Base-by-base conservation (phyloP, 1,140 invertebrate genomes). In the Drosophila pandora region DNA sequence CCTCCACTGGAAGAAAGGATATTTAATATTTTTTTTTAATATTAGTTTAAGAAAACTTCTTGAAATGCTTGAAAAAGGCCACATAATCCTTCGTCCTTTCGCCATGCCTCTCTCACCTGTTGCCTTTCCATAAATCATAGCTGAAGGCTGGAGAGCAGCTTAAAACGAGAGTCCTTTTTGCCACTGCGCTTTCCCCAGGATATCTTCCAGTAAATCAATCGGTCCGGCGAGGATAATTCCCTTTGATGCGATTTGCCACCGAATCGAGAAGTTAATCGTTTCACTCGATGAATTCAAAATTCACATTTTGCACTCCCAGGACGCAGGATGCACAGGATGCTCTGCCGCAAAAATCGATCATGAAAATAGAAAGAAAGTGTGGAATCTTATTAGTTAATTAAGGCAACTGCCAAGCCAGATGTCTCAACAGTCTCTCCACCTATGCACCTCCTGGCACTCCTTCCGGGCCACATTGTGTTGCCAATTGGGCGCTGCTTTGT, bases 121-220 rank as follows among this genome's bases (percentile, higher is more conserved):
- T 70, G 54, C 70, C 48, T n/a, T 22, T 22, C 47, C 60, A 82
- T 83, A 83, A 83, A 83, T 83, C 76, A 82, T 78, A 64, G 65
- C 48, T 56, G 73, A 81, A 32, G 30, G 7, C 73, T 55, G 65
- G 10, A 39, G 41, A 49, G 64, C 17, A 57, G 67, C 67, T 69
- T 68, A 69, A 69, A 57, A 49, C 30, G 34, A 25, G 34, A 43
- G 21, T 3, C 25, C 37, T 39, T 13, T 21, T 22, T 9, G 23
- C 56, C 30, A 17, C 17, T 9, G 12, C 34, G 2, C 17, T 30
- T 32, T 30, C 5, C 43, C 30, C 17, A 32, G 23, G 9, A n/a
- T 8, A 32, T 32, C 2, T 13, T 39, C 23, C 49, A 50, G 52
- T 70, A 70, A 70, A 70, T 70, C 67, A 70, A 70, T 70, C 52